Conservation (phyloP, 2,797 vertebrate species). For the Perodicticus potto region DNA sequence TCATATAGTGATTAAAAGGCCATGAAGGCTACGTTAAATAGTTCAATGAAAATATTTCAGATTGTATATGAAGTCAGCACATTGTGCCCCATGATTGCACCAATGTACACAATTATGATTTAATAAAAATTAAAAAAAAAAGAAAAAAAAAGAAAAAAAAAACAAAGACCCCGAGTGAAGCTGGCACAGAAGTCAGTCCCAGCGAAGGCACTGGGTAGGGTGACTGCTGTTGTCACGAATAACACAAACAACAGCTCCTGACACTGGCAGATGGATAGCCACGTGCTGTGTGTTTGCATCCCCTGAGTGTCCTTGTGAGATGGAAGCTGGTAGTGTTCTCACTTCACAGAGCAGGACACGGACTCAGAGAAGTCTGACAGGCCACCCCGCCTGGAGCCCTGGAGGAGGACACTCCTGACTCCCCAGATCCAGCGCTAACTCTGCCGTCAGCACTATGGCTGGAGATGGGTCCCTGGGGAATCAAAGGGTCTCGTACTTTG, state of each 20-base stretch:
- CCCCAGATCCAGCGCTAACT: accelerated
- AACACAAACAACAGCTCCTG: neutral
- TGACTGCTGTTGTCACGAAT: accelerated
- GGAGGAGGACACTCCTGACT: accelerated
- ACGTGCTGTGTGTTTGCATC: accelerated
- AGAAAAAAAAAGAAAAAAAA: too few relatives aligned
- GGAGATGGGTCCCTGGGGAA: neutral
- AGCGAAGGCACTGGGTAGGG: accelerated
- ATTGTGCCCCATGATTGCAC: too few relatives aligned
- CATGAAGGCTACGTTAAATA: too few relatives aligned
- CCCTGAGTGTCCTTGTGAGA: neutral
- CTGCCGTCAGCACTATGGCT: accelerated
- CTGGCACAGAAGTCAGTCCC: neutral
- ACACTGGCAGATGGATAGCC: neutral
- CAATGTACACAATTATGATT: too few relatives aligned
- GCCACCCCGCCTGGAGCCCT: neutral
- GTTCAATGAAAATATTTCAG: too few relatives aligned
- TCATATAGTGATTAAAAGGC: too few relatives aligned
- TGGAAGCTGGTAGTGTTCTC: neutral
- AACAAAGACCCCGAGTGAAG: neutral
- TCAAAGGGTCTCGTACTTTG: neutral
- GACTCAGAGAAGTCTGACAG: too few relatives aligned
- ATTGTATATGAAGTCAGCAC: too few relatives aligned
- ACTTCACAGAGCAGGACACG: neutral
- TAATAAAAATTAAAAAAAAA: too few relatives aligned